Base-by-base conservation (phyloP, 2,888 invertebrate genomes). In the Mimas tiliae region DNA sequence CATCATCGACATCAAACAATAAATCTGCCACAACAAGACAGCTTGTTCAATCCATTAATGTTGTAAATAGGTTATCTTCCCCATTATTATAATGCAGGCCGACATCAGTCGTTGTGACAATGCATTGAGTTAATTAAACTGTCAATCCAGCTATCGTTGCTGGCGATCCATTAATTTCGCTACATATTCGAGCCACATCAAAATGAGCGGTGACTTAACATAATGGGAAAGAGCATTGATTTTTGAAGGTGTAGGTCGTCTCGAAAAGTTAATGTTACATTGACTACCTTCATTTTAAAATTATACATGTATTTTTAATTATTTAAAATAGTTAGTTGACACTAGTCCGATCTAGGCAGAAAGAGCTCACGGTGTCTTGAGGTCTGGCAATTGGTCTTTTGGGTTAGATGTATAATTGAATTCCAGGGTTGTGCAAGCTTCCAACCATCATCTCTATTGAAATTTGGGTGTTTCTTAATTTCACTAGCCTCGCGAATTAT, bases 121-220 rank as follows among this genome's bases (percentile, higher is more conserved):
- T 58, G 42, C 58, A 58, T 58, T 58, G 58, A 58, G 38, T 58
- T 58, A 58, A 58, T 58, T 58, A 58, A 58, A 38, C 38, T 38
- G 58, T 58, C 58, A 58, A 58, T 58, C 42, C 58, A 11, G 19
- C 16, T 42, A 14, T 34, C 55, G 58, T 55, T 42, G 19, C 50
- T 50, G 38, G 19, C 38, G 58, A 12, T 21, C 58, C 58, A 58
- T 58, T 58, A 58, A 58, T 42, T 58, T 58, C 38, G 19, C 38
- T 19, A 58, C 58, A 19, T 11, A 38, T 9, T 6, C 53, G 34
- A 16, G 16, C 11, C 42, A 19, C 42, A 19, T 58, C 42, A 58
- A 55, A 48, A 55, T 58, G 19, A 34, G 55, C 34, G 16, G 34
- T 16, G 12, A 12, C 6, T 38, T 42, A 19, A 33, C 33, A 0